Evolutionary conservation across 1,140 invertebrate genomes (phyloP).

Genomic region (Lepidurus couesii): DNA sequence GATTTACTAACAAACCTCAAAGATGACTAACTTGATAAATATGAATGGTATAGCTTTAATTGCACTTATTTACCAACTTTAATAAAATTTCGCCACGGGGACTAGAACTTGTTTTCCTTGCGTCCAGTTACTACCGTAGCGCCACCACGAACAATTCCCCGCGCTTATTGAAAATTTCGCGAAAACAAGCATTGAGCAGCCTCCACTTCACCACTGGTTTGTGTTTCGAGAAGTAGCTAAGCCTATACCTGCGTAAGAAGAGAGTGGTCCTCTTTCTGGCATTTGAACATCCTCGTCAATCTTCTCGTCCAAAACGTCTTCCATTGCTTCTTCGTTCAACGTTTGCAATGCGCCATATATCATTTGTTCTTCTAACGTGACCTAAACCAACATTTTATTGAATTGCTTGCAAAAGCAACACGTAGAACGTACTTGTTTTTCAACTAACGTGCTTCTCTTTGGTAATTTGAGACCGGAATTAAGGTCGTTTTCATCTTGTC

Average conservation of each 20-base stretch:
- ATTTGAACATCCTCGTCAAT: slow-evolving; percentile 31
- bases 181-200: too few species aligned
- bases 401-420: background rate
- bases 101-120: background rate
- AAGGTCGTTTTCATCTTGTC: background rate
- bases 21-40: too few species aligned
- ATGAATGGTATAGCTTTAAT: too few species aligned
- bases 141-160: background rate
- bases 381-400: slow-evolving; percentile 50
- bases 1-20: too few species aligned
- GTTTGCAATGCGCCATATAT: slow-evolving; percentile 86
- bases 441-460: slow-evolving; percentile 29
- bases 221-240: too few species aligned
- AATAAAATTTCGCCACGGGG: background rate
- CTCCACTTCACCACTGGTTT: background rate
- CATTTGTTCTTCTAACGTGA: slow-evolving; percentile 88
- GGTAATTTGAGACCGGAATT: slow-evolving; percentile 21
- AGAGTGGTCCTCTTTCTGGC: background rate
- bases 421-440: slow-evolving; percentile 24
- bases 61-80: background rate
- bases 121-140: background rate
- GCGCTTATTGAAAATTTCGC: background rate
- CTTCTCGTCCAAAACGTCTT: slow-evolving; percentile 54
- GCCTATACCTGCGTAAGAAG: slow-evolving; percentile 10
- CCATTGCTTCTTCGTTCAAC: slow-evolving; percentile 82